Conservation (phyloP, 2,113 vertebrate species). For the Neogobius melanostomus region DNA sequence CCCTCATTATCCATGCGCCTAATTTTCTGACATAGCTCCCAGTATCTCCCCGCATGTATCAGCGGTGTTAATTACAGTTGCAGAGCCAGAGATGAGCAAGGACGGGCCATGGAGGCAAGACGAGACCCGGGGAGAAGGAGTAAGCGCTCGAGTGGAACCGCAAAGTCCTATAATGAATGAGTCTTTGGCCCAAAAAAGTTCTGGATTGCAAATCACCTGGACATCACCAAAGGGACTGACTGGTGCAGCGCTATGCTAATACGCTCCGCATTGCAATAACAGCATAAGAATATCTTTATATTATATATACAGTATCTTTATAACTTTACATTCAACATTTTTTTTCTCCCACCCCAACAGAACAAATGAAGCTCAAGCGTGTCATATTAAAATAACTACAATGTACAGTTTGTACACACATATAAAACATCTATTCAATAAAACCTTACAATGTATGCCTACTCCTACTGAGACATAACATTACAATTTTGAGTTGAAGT, state of each 20-base stretch:
- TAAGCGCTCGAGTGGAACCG: constrained; percentile 11
- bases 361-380: too few species aligned
- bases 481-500: too few species aligned
- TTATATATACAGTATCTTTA: too few species aligned
- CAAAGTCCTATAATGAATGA: constrained; percentile 13
- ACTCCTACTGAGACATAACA: too few species aligned
- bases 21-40: constrained; percentile 80
- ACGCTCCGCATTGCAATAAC: constrained; percentile 45
- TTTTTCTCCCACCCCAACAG: too few species aligned
- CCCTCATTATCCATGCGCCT: constrained; percentile 82
- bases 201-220: constrained; percentile 35
- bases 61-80: constrained; percentile 82
- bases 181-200: constrained; percentile 13
- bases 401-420: too few species aligned
- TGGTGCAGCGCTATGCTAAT: constrained; percentile 50
- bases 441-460: too few species aligned
- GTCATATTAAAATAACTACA: too few species aligned
- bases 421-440: too few species aligned
- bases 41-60: constrained; percentile 79
- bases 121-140: neutral
- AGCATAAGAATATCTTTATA: constrained; percentile 39
- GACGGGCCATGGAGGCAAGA: constrained; percentile 67
- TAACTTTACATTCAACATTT: too few species aligned
- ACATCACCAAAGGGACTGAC: constrained; percentile 45
- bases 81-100: constrained; percentile 59